Conservation (phyloP, 1,140 invertebrate species). For the Drosophila subpulchrella region DNA sequence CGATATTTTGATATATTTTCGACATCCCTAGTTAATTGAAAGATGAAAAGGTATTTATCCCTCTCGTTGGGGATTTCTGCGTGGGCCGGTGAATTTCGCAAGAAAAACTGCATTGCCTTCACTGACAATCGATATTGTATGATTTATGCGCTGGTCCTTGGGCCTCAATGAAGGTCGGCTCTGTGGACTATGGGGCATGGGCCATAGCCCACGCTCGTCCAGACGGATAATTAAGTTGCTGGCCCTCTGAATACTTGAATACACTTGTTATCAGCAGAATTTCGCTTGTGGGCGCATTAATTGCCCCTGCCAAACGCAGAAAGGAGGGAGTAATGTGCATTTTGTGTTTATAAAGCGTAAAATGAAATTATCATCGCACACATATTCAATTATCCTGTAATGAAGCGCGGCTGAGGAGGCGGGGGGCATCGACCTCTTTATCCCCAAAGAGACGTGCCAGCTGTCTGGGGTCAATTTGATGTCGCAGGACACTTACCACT, state of each 20-base stretch:
- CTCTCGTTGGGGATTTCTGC: neutral
- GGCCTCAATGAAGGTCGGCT: slow-evolving; percentile 4
- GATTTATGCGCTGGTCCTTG: slow-evolving; percentile 2
- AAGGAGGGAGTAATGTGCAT: slow-evolving; percentile 41
- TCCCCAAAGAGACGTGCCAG: neutral
- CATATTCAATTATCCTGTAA: slow-evolving; percentile 71
- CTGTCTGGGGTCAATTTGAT: slow-evolving; percentile 4
- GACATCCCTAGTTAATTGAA: neutral
- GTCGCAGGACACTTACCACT: slow-evolving; percentile 1
- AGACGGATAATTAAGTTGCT: slow-evolving; percentile 36
- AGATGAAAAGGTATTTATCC: neutral
- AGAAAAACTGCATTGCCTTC: neutral
- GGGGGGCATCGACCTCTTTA: neutral
- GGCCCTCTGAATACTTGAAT: slow-evolving; percentile 2
- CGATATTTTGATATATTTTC: too few relatives aligned
- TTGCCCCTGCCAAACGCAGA: slow-evolving; percentile 29
- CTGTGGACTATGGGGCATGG: neutral
- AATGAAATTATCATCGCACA: slow-evolving; percentile 77
- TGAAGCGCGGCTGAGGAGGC: slow-evolving; percentile 5
- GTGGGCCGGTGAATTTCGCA: slow-evolving; percentile 1
- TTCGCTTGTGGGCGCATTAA: slow-evolving; percentile 58
- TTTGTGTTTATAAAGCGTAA: slow-evolving; percentile 73
- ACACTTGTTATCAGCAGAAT: slow-evolving; percentile 3
- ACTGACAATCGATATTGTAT: slow-evolving; percentile 12
- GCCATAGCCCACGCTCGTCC: slow-evolving; percentile 10